Percentiles rank a stretch among this genome's conserved stretches.
Conservation (phyloP, 2,888 invertebrate species). For the Mythimna impura region DNA sequence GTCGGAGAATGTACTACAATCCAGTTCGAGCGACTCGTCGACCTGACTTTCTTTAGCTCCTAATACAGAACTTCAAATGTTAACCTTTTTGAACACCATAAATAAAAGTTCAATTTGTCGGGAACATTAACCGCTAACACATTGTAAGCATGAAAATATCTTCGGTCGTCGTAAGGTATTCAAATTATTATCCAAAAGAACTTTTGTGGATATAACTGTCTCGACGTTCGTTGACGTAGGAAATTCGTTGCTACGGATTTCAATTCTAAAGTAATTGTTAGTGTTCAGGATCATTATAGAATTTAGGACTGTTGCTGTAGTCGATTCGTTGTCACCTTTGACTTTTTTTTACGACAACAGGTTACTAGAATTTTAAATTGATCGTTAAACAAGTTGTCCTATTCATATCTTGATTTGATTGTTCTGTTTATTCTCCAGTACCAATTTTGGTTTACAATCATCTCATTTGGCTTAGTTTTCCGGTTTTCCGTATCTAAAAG, state of each 20-base stretch:
- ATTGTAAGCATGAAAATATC: constrained; percentile 61
- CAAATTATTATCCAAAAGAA: constrained; percentile 53
- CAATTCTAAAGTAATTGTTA: constrained; percentile 31
- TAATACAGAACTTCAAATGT: constrained; percentile 66
- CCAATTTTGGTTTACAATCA: background rate
- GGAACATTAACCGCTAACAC: constrained; percentile 48
- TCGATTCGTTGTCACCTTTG: background rate
- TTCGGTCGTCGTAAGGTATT: constrained; percentile 48
- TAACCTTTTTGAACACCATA: constrained; percentile 56
- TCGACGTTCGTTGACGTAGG: constrained; percentile 31
- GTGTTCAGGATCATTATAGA: constrained; percentile 41
- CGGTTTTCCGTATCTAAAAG: background rate
- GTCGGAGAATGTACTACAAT: constrained; percentile 80
- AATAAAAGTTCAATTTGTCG: constrained; percentile 55
- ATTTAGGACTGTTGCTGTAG: constrained; percentile 30
- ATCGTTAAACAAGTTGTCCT: constrained; percentile 5
- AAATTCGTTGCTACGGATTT: constrained; percentile 48
- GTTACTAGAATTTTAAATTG: background rate
- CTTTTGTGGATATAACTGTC: constrained; percentile 43
- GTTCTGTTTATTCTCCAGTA: background rate
- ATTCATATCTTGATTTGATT: constrained; percentile 17
- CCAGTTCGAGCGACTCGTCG: constrained; percentile 82
- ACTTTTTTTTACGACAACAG: background rate
- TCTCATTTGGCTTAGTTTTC: background rate
- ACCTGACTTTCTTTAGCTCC: constrained; percentile 84